Evolutionary conservation across 2,797 vertebrate species (phyloP), one percentile per base, ranked within the genome.

Genomic region (Rhinoraja longicauda): DNA sequence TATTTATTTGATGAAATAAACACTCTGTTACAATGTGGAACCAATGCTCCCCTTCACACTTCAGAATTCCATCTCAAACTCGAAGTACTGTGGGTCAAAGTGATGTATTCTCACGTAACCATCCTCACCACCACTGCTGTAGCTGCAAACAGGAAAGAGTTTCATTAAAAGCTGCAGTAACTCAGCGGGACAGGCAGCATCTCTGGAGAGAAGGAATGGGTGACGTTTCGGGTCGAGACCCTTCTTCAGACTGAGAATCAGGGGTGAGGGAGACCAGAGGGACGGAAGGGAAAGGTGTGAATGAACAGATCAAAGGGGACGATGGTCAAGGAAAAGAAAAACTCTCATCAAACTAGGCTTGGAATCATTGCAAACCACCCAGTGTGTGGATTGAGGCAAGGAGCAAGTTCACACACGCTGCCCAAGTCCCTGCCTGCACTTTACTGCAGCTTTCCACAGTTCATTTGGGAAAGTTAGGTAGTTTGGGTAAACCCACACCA

Each of bases 11-110:
- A 75, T 26, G 73, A 91, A 91, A 53, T 73, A 72, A 91, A 39
- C 39, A 6, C 72, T 26, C 39, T 12, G 53, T 19, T 36, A 67
- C n/a, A 57, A 92, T 92, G 92, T 75, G 62, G 32, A 88, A 36
- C 19, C 6, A 24, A 88, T 10, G 2, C 17, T 67, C 24, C 92
- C 81, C 93, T 96, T 93, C 97, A 72, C 94, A 96, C 32, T 93
- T 96, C 95, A 97, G 0, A 94, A 96, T 95, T 99, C 99, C 94
- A 99, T 97, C 93, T 99, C 98, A 94, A 99, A 99, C 94, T 99
- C 99, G 57, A 99, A 99, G 96, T 99, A 99, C 70, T 98, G 98
- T 9, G 98, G 96, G 93, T 99, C 99, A 1, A 99, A 99, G 96
- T 98, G 98, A 93, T 99, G 99, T 96, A 99, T 99, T 94, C 99